Base-by-base conservation (phyloP, 2,797 vertebrate species). In the Echeneis naucrates region DNA sequence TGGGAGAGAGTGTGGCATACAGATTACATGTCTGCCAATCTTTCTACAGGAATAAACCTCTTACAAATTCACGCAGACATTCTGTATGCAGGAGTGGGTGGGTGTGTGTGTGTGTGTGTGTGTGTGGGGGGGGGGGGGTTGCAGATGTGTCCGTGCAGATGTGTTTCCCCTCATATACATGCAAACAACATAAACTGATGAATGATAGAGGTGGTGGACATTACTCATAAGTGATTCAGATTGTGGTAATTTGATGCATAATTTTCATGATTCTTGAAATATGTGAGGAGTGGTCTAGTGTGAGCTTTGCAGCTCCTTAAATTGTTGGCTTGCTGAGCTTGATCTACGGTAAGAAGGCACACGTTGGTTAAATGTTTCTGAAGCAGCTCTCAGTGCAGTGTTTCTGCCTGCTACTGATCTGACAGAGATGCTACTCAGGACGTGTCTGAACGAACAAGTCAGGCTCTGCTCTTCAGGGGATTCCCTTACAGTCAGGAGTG, bases 401-500 rank as follows among this genome's bases (percentile, higher is more conserved):
- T 72, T 61, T 78, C 38, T 51, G 30, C 42, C 11, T 21, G 12
- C 33, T 21, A 11, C 38, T 30, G 42, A 57, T 54, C 24, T 44
- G 2, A 45, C 48, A 37, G 16, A 33, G 42, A 65, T 40, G 56
- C 54, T 55, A 62, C 55, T 23, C 61, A 44, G 67, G 57, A 68
- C 72, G 2, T 33, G 75, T 65, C 68, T 75, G 80, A 67, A 53
- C 71, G 5, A 78, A 78, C 84, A 86, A 52, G 23, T 35, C 4
- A 0, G 27, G 52, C 78, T 79, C 78, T 83, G 77, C 72, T 65
- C 50, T 57, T 62, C 19, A 14, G 65, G 84, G 80, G 77, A 73
- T 89, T 85, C 77, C 63, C 84, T 84, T 87, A 78, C 88, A 73
- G 76, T 60, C 68, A 12, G 68, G 50, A 68, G 50, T 40, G 40